phyloP scores from a whole-genome alignment of 2,113 vertebrate species.

The Platichthys flesus region DNA sequence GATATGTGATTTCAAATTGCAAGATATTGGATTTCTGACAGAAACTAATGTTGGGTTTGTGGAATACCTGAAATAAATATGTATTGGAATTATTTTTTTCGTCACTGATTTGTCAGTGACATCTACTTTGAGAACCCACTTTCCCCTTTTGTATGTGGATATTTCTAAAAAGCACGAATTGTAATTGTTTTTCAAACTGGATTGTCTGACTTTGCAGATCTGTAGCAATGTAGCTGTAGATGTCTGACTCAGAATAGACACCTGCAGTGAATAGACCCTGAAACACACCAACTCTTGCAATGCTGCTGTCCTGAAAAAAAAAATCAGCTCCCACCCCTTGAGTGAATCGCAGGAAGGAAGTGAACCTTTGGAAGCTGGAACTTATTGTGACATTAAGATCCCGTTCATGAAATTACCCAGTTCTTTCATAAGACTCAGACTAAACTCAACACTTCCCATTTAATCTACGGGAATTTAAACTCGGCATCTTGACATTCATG shows the following conservation, averaged over 20 bases:
- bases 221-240: conserved; percentile 15
- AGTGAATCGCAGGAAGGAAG: conserved; percentile 28
- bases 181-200: background rate
- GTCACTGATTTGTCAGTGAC: conserved; percentile 38
- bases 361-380: conserved; percentile 38
- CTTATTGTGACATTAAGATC: conserved; percentile 67
- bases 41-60: conserved; percentile 49
- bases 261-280: conserved; percentile 10
- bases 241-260: conserved; percentile 26
- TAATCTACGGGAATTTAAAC: conserved; percentile 82
- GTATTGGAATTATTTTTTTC: conserved; percentile 1
- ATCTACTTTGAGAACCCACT: conserved; percentile 9
- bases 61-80: conserved; percentile 31
- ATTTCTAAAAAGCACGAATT: conserved; percentile 1
- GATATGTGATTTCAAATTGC: conserved; percentile 57
- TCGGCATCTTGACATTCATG: conserved; percentile 84
- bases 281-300: conserved; percentile 24
- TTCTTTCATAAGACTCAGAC: conserved; percentile 76
- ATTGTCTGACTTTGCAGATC: conserved; percentile 27
- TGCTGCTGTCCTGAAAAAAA: conserved; percentile 37
- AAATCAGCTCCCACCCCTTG: conserved; percentile 38
- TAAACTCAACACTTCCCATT: conserved; percentile 77
- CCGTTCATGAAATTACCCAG: conserved; percentile 72
- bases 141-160: conserved; percentile 6
- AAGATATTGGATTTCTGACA: conserved; percentile 55